These are phyloP conservation scores for Akabosia matsudoensis DNA, from an alignment of 1,140 invertebrate genomes.

Conservation along the genomic window DNA sequence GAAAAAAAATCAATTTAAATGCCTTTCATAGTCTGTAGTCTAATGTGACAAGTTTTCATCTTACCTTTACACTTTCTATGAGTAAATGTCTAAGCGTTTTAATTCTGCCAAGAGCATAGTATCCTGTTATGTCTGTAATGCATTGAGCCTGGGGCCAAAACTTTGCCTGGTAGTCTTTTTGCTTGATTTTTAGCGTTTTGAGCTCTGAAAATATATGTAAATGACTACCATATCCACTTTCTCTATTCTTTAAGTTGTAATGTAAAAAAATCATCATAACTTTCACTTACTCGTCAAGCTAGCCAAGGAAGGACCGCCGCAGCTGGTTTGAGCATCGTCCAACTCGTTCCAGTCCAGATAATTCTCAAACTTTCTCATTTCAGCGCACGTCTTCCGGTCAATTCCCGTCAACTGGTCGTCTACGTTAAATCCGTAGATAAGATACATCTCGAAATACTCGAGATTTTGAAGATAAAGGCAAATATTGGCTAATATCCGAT, in stretches of 20 bases:
- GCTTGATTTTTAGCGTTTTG: slow-evolving; percentile 1
- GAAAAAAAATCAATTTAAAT: neutral
- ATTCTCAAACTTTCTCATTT: neutral
- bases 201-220: slow-evolving; percentile 21
- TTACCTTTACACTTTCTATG: slow-evolving; percentile 28
- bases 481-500: slow-evolving; percentile 24
- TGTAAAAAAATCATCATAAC: neutral
- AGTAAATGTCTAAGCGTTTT: slow-evolving; percentile 11
- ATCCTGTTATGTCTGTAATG: slow-evolving; percentile 26
- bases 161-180: slow-evolving; percentile 36
- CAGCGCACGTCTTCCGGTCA: neutral
- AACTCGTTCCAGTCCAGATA: neutral
- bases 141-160: slow-evolving; percentile 31
- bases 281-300: slow-evolving; percentile 23
- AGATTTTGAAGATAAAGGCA: slow-evolving; percentile 30
- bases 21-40: neutral
- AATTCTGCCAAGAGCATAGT: slow-evolving; percentile 21
- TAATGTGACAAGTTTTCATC: neutral
- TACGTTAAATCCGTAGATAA: slow-evolving; percentile 34
- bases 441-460: slow-evolving; percentile 14
- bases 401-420: slow-evolving; percentile 35
- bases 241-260: no score
- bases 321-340: neutral
- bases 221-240: no score
- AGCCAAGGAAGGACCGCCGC: neutral